These are phyloP conservation scores for Masticophis lateralis DNA, from an alignment of 2,797 vertebrate genomes.

Conservation along the genomic window DNA sequence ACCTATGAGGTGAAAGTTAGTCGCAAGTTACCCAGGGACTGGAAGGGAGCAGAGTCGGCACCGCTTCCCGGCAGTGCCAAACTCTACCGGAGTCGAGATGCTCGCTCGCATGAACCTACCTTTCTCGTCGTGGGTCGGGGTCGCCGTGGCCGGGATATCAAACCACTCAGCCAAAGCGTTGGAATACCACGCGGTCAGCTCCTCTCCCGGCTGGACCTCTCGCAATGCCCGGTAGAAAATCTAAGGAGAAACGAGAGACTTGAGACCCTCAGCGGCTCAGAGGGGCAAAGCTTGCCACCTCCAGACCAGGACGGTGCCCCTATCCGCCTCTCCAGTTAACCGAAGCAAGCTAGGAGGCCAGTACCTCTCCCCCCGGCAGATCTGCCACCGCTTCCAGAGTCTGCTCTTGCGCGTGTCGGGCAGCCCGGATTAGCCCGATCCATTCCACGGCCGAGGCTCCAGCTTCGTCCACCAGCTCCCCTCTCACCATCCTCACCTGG, in stretches of 20 bases:
- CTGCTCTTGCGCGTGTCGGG: slow-evolving; percentile 91
- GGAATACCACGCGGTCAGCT: slow-evolving; percentile 95
- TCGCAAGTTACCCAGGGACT: neutral
- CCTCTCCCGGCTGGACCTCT: slow-evolving; percentile 91
- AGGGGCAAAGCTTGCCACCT: neutral
- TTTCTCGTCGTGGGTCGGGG: slow-evolving; percentile 97
- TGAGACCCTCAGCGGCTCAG: slow-evolving; percentile 44
- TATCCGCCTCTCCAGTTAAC: neutral
- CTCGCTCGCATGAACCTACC: slow-evolving; percentile 71
- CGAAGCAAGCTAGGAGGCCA: slow-evolving; percentile 47
- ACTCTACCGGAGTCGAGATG: neutral
- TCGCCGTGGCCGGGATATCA: slow-evolving; percentile 90
- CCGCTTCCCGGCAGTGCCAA: neutral
- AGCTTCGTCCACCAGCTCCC: slow-evolving; percentile 90
- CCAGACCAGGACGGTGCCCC: neutral
- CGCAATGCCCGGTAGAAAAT: slow-evolving; percentile 90
- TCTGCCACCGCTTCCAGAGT: slow-evolving; percentile 94
- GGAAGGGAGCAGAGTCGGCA: too few relatives aligned
- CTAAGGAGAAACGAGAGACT: slow-evolving; percentile 64
- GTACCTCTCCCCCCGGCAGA: slow-evolving; percentile 94
- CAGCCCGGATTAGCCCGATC: slow-evolving; percentile 93
- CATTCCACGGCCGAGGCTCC: slow-evolving; percentile 87
- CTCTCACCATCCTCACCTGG: slow-evolving; percentile 88
- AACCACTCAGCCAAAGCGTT: slow-evolving; percentile 94
- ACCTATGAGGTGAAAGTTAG: too few relatives aligned